A percentile compares a stretch with the other conserved stretches of the same genome.
Conservation (phyloP, 2,797 vertebrate genomes). For the Lycodopsis pacificus region DNA sequence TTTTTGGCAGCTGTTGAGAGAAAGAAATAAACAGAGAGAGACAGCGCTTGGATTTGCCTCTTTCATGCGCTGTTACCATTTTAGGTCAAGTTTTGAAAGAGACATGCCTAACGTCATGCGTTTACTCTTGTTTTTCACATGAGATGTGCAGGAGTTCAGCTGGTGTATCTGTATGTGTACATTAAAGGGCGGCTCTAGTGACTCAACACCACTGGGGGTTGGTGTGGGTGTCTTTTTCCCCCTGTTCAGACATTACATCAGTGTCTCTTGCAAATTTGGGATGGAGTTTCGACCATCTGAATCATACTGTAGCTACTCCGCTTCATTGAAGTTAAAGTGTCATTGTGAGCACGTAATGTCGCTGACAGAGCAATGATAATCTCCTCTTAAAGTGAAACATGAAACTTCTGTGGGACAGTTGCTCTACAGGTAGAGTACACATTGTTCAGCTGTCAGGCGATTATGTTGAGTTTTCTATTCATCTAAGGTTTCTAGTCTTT, state of each 20-base stretch:
- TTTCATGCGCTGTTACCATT: conserved; percentile 76
- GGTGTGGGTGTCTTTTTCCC: conserved; percentile 53
- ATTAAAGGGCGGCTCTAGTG: conserved; percentile 51
- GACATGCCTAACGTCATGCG: conserved; percentile 57
- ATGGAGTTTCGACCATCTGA: conserved; percentile 74
- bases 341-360: conserved; percentile 47
- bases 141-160: conserved; percentile 30
- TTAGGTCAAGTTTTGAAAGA: conserved; percentile 76
- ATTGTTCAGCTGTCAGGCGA: conserved; percentile 53
- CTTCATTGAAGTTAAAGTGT: conserved; percentile 52
- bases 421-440: conserved; percentile 7
- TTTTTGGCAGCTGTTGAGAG: conserved; percentile 59
- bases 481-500: conserved; percentile 16
- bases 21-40: conserved; percentile 73
- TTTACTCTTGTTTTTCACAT: conserved; percentile 60
- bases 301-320: conserved; percentile 62
- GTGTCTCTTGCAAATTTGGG: conserved; percentile 53
- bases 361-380: conserved; percentile 59
- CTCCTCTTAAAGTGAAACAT: conserved; percentile 62
- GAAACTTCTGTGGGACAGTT: conserved; percentile 46
- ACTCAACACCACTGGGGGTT: conserved; percentile 55
- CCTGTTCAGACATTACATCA: conserved; percentile 80
- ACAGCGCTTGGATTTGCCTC: conserved; percentile 53
- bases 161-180: conserved; percentile 36
- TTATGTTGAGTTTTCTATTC: conserved; percentile 38